Percentiles rank a stretch among this genome's conserved stretches.
Evolutionary conservation across 2,113 vertebrate species (phyloP).

Genomic region (Phrynocephalus versicolor): DNA sequence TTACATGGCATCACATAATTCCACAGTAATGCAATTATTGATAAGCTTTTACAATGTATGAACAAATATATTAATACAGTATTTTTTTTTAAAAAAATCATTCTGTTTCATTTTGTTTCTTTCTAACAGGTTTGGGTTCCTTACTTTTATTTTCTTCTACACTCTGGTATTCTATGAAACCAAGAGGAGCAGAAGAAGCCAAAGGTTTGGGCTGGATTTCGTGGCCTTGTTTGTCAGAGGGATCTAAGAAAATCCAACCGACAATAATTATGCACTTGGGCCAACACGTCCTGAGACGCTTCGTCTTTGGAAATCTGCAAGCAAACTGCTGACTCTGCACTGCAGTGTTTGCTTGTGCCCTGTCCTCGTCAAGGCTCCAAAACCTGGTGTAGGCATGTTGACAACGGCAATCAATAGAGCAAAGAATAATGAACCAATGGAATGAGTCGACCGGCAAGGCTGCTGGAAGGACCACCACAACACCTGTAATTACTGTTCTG

Average conservation of each 20-base stretch:
- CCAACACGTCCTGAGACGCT: slow-evolving; percentile 45
- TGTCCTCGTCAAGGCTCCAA: slow-evolving; percentile 72
- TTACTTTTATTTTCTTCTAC: neutral
- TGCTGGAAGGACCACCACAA: slow-evolving; percentile 64
- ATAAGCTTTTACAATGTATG: no score
- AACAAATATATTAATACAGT: no score
- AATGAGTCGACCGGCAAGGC: slow-evolving; percentile 75
- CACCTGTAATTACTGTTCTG: slow-evolving; percentile 65
- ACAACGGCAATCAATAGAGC: slow-evolving; percentile 87
- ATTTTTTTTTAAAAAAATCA: no score
- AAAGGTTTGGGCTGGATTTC: neutral
- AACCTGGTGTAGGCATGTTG: slow-evolving; percentile 76
- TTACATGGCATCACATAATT: no score
- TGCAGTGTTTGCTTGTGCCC: slow-evolving; percentile 68
- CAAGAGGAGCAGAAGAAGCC: neutral
- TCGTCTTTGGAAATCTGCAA: slow-evolving; percentile 69
- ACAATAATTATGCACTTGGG: slow-evolving; percentile 13
- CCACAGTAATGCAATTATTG: no score
- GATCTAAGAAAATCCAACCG: neutral
- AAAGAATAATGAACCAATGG: slow-evolving; percentile 91
- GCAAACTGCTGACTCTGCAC: slow-evolving; percentile 77
- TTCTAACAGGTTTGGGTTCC: neutral
- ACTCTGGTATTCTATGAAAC: neutral
- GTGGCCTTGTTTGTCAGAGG: neutral
- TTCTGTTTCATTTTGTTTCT: neutral